Conservation (phyloP, 2,797 vertebrate genomes). For the Lophotriccus pileatus region DNA sequence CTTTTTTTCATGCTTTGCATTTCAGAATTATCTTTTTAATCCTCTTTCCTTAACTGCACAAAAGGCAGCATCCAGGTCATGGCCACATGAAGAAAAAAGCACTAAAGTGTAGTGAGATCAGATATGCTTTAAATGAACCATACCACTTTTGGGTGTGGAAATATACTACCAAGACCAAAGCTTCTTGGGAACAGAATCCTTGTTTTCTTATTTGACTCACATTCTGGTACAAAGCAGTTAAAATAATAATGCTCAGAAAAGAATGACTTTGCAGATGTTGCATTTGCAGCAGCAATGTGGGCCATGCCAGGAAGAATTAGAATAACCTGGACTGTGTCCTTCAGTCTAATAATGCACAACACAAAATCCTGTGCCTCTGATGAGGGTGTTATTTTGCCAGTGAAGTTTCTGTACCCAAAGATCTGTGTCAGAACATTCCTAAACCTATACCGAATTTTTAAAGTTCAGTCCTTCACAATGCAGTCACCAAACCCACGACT, state of each 20-base stretch:
- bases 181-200: background rate
- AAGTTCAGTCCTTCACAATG: background rate
- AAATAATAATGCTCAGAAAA: constrained; percentile 1
- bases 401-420: background rate
- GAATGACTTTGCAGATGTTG: constrained; percentile 1
- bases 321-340: constrained; percentile 7
- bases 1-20: background rate
- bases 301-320: background rate
- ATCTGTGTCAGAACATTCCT: background rate
- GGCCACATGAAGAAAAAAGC: background rate
- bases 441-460: background rate
- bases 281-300: constrained; percentile 20
- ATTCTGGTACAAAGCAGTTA: background rate
- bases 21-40: constrained; percentile 4
- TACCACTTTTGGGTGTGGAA: background rate
- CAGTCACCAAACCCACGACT: background rate
- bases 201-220: background rate
- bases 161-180: background rate
- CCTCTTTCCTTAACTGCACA: background rate
- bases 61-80: background rate
- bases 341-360: background rate
- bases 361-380: background rate
- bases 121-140: background rate
- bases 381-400: background rate
- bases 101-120: background rate